Conservation (phyloP, 92 coral and sea anemone species). For the Palythoa grandiflora region DNA sequence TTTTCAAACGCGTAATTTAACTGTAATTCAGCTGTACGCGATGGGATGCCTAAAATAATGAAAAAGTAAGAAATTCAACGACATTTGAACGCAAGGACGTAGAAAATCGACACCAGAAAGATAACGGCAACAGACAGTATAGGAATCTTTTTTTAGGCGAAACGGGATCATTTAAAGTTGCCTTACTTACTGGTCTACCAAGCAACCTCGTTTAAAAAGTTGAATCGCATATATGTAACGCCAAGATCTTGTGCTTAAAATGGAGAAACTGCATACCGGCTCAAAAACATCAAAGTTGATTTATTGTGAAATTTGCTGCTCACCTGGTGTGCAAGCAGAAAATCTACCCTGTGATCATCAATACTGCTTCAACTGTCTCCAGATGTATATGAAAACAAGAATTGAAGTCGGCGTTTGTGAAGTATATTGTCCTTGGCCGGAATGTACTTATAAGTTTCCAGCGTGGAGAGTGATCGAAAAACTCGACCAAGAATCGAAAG, state of each 20-base stretch:
- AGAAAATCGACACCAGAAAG: too few relatives aligned
- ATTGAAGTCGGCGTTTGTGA: not conserved
- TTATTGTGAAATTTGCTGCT: conserved; percentile 35
- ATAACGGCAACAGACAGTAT: too few relatives aligned
- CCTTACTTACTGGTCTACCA: not conserved
- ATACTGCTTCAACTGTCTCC: conserved; percentile 2
- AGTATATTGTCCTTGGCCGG: conserved; percentile 22
- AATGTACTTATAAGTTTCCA: not conserved
- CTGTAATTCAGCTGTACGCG: too few relatives aligned
- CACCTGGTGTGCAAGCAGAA: conserved; percentile 6
- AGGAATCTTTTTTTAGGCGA: too few relatives aligned
- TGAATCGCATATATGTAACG: not conserved
- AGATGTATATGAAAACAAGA: conserved; percentile 10
- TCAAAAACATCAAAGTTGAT: not conserved
- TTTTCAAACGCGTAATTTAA: too few relatives aligned
- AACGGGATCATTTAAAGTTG: too few relatives aligned
- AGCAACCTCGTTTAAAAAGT: not conserved
- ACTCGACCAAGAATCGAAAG: not conserved
- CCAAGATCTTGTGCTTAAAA: not conserved
- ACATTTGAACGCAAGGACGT: too few relatives aligned
- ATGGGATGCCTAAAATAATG: too few relatives aligned
- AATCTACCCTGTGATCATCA: conserved; percentile 17
- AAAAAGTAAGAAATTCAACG: too few relatives aligned
- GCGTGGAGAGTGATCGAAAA: conserved; percentile 16
- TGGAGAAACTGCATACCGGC: not conserved